Evolutionary conservation across 2,888 invertebrate species (phyloP), one percentile per base, ranked within the genome.

Genomic region (Spilosoma lubricipeda): DNA sequence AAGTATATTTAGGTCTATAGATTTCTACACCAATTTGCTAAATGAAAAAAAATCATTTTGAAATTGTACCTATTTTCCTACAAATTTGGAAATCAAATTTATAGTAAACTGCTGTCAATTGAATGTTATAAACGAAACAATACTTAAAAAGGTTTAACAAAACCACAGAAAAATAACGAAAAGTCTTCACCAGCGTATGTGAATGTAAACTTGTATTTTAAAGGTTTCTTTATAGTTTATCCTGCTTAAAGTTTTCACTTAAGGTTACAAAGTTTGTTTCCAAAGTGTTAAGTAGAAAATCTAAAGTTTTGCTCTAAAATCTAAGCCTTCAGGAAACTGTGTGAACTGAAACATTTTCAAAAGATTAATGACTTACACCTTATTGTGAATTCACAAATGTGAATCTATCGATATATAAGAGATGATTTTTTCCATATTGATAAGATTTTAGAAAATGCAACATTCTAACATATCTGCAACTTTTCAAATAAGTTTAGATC

Each of bases 281-380:
- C 65, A 72, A 73, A 75, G 82, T 77, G 82, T 82, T 84, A 74
- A 82, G 80, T 76, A 75, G 80, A 76, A 84, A 84, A 83, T 71
- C 76, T 77, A 76, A 84, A 84, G 77, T 82, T 77, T 82, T 77
- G 76, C 77, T 39, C 39, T 39, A 39, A 39, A 39, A 39, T 39
- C 1, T 39, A 39, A 70, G 78, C 64, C 75, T 77, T 70, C 74
- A 79, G 74, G 71, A 73, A 72, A 82, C 80, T 83, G 82, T 78
- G 72, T 78, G n/a, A n/a, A n/a, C n/a, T 74, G 76, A 80, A 84
- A 83, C 73, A 75, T 84, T 83, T 33, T 73, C 80, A 67, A 83
- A 82, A 80, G 80, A 83, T 80, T 82, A 80, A 80, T 83, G 82
- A 78, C 76, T 75, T 18, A 78, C 74, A 80, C 77, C 70, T 73